These are phyloP conservation scores for Drosophila austrosaltans DNA, from an alignment of 2,888 invertebrate genomes.

Conservation along the genomic window DNA sequence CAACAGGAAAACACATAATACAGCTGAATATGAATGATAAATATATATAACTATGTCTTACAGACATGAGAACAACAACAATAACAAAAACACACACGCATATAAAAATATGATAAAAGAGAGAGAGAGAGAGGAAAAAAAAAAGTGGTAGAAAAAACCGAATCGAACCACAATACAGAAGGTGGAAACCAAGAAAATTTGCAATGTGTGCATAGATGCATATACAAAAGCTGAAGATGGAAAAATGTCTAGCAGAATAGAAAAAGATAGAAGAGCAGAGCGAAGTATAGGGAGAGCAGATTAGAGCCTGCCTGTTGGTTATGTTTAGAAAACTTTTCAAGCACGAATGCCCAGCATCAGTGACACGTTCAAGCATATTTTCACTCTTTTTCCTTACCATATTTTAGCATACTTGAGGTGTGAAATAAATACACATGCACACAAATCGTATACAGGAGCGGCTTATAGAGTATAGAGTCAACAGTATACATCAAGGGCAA, in stretches of 20 bases:
- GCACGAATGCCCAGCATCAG: conserved; percentile 72
- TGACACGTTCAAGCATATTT: conserved; percentile 65
- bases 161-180: conserved; percentile 50
- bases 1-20: conserved; percentile 24
- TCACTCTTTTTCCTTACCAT: conserved; percentile 47
- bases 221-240: conserved; percentile 30
- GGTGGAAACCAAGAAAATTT: conserved; percentile 52
- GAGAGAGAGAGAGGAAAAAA: not conserved
- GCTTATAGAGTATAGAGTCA: conserved; percentile 14
- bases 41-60: conserved; percentile 7
- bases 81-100: not conserved
- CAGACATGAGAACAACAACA: not conserved
- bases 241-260: conserved; percentile 24
- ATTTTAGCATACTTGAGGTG: conserved; percentile 75
- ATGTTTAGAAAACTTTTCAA: conserved; percentile 78
- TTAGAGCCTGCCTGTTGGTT: conserved; percentile 55
- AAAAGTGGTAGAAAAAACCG: not conserved
- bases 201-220: conserved; percentile 50
- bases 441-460: conserved; percentile 3
- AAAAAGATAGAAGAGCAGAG: conserved; percentile 9
- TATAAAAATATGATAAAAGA: not conserved
- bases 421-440: conserved; percentile 62
- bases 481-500: not conserved
- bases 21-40: conserved; percentile 23
- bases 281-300: conserved; percentile 12